Base-by-base conservation (phyloP, 2,113 vertebrate genomes). In the Pycnonotus jocosus region DNA sequence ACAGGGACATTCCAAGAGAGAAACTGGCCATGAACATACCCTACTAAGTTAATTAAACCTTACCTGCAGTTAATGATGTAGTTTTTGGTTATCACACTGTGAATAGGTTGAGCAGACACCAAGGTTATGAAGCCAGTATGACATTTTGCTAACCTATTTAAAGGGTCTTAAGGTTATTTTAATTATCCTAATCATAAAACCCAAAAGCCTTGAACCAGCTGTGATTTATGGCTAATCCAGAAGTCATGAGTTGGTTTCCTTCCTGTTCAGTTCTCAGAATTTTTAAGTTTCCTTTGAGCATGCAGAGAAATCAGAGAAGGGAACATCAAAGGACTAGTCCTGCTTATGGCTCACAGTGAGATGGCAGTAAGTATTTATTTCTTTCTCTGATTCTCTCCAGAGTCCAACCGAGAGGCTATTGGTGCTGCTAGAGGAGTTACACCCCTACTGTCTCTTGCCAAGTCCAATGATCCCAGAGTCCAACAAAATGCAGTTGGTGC, bases 401-500 rank as follows among this genome's bases (percentile, higher is more conserved):
- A 98, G 76, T 97, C 97, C 78, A 98, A 97, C 93, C 95, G 31
- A 76, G 98, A 98, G 38, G 97, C 97, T 30, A 95, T 99, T 40
- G 94, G 95, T 4, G 85, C 97, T 87, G 96, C 96, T 78, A 95
- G 96, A 95, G 98, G 97, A 90, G 57, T 98, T 78, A 91, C 97
- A 40, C 98, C 98, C 15, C 81, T 99, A 5, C 81, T 98, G 53
- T 96, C 97, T 81, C 94, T 98, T 91, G 97, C 98, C 69, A 98
- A 97, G 48, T 98, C 98, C 66, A 98, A 94, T 11, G 97, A 98
- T 87, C 97, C 98, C 11, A 96, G 96, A 77, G 97, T 98, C n/a
- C 98, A 98, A 54, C 98, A 97, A 91, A 98, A 97, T 37, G 98
- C 98, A 74, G 96, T 97, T 44, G 98, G 98, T 92, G 98, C 98